Percentiles rank a stretch among this genome's conserved stretches.
These are phyloP conservation scores for Rhabdornis inornatus DNA, from an alignment of 2,113 vertebrate species.

Conservation along the genomic window DNA sequence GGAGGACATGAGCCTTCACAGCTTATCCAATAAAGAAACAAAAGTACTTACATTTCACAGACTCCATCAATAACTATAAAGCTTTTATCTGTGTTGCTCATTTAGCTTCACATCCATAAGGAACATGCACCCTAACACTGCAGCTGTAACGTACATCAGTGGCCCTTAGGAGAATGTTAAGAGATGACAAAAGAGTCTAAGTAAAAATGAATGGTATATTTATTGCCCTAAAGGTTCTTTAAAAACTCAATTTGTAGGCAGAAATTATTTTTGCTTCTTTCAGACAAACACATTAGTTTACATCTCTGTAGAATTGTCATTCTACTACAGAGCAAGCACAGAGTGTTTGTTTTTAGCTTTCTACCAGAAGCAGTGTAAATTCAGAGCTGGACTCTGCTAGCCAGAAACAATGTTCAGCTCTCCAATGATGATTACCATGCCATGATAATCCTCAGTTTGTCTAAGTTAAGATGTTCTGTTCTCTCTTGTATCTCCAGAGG, in stretches of 20 bases:
- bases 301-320: neutral
- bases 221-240: neutral
- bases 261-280: neutral
- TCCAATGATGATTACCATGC: neutral
- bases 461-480: neutral
- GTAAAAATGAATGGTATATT: neutral
- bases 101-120: neutral
- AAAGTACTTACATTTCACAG: neutral
- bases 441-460: neutral
- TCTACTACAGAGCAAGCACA: neutral
- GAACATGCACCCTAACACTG: neutral
- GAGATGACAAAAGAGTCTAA: neutral
- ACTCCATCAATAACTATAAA: neutral
- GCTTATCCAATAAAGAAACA: neutral
- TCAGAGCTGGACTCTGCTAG: neutral
- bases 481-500: neutral
- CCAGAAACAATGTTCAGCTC: neutral
- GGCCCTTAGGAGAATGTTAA: neutral
- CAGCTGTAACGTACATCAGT: accelerated
- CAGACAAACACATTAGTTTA: neutral
- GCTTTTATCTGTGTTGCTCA: neutral
- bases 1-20: neutral
- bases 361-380: neutral
- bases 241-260: neutral
- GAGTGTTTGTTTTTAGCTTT: neutral